These are phyloP conservation scores for Dicroscelio sp. DNA, from an alignment of 2,888 invertebrate species.

Conservation along the genomic window DNA sequence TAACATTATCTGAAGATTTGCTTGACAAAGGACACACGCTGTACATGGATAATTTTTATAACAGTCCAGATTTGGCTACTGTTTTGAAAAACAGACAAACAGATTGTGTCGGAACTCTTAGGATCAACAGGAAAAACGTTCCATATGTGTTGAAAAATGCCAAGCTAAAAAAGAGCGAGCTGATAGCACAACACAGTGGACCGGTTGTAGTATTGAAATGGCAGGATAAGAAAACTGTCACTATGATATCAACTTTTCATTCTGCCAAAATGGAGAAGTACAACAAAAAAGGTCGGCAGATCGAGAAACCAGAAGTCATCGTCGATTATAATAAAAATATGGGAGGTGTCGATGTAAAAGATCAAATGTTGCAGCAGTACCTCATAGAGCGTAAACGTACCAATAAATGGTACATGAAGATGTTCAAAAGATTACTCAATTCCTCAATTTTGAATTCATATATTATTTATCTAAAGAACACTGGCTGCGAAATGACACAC, in stretches of 20 bases:
- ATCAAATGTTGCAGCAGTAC: conserved; percentile 61
- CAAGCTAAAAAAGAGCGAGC: conserved; percentile 57
- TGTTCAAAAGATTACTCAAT: conserved; percentile 50
- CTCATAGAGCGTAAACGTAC: conserved; percentile 48
- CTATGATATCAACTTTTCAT: conserved; percentile 52
- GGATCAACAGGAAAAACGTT: conserved; percentile 55
- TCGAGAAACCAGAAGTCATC: conserved; percentile 50
- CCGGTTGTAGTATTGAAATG: conserved; percentile 50
- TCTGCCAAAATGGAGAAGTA: conserved; percentile 20
- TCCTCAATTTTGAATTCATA: conserved; percentile 28
- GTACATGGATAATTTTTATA: conserved; percentile 57
- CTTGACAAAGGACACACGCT: conserved; percentile 61
- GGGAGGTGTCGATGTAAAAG: conserved; percentile 49
- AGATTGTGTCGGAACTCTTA: conserved; percentile 50
- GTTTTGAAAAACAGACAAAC: conserved; percentile 50
- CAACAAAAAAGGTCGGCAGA: conserved; percentile 41
- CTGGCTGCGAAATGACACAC: conserved; percentile 29
- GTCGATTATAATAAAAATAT: conserved; percentile 56
- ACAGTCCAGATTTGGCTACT: conserved; percentile 53
- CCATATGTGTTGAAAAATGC: conserved; percentile 32
- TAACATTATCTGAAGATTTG: conserved; percentile 46
- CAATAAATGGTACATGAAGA: conserved; percentile 55
- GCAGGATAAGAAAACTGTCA: conserved; percentile 63
- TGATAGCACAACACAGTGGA: conserved; percentile 44
- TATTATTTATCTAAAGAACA: conserved; percentile 23